phyloP scores from a whole-genome alignment of 2,888 invertebrate species.

The Barypeithes pellucidus region DNA sequence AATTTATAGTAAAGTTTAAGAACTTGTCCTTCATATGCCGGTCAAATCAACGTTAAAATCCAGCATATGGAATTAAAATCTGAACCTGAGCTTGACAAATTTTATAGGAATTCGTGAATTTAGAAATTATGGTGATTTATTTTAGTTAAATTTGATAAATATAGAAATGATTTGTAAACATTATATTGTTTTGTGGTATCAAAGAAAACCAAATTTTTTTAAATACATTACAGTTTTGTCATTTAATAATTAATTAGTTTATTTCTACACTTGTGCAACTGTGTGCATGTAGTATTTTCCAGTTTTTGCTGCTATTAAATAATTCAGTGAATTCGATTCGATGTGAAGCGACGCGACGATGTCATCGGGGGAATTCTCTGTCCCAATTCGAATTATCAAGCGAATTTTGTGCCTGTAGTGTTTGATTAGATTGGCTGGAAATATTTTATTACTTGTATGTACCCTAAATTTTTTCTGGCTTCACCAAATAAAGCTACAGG shows the following conservation, averaged over 20 bases:
- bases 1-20: too few species aligned
- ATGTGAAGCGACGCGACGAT: slow-evolving; percentile 35
- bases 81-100: too few species aligned
- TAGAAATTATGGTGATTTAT: too few species aligned
- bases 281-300: slow-evolving; percentile 31
- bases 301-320: slow-evolving; percentile 49
- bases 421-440: slow-evolving; percentile 40
- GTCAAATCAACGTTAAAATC: too few species aligned
- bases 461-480: background rate
- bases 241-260: background rate
- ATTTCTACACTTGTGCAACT: slow-evolving; percentile 28
- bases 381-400: slow-evolving; percentile 50
- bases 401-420: slow-evolving; percentile 48
- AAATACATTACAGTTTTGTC: background rate
- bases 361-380: slow-evolving; percentile 47
- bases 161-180: too few species aligned
- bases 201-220: too few species aligned
- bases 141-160: too few species aligned
- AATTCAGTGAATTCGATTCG: slow-evolving; percentile 48
- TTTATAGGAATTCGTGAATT: too few species aligned
- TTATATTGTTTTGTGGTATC: too few species aligned
- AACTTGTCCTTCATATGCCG: too few species aligned
- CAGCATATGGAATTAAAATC: too few species aligned
- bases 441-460: slow-evolving; percentile 35
- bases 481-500: background rate